Percentiles rank a stretch among this genome's conserved stretches.
Evolutionary conservation across 2,797 vertebrate genomes (phyloP).

Genomic region (Sciurus vulgaris): DNA sequence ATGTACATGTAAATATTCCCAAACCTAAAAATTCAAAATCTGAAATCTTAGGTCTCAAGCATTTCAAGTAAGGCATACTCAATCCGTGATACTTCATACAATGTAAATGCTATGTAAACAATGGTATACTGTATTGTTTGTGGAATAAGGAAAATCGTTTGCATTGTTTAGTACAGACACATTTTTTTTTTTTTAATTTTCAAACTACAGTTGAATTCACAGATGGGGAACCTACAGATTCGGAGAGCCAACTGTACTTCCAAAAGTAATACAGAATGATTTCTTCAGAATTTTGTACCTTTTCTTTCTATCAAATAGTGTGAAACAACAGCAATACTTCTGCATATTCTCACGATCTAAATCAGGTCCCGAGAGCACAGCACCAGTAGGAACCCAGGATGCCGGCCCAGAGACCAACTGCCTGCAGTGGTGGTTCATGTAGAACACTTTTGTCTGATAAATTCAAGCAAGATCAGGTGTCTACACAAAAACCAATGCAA

Average conservation of each 20-base stretch:
- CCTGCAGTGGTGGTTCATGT: not conserved
- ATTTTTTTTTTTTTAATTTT: not conserved
- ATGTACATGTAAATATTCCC: not conserved
- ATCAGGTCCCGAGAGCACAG: not conserved
- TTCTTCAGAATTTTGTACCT: not conserved
- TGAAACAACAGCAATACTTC: not conserved
- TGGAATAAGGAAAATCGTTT: not conserved
- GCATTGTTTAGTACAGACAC: not conserved
- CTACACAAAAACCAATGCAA: not conserved
- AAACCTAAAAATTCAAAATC: not conserved
- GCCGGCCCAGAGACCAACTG: not conserved
- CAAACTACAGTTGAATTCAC: not conserved
- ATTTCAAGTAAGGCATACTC: not conserved
- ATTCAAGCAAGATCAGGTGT: not conserved
- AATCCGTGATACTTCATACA: not conserved
- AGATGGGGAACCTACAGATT: not conserved
- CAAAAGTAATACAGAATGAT: constrained; percentile 41
- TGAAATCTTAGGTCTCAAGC: not conserved
- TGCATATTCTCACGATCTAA: not conserved
- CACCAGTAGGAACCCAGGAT: not conserved
- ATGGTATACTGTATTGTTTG: not conserved
- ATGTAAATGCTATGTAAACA: not conserved
- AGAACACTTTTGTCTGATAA: not conserved
- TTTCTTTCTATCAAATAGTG: not conserved
- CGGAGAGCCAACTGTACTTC: not conserved